These are phyloP conservation scores for Proterorhinus semilunaris DNA, from an alignment of 2,113 vertebrate species.

Conservation along the genomic window DNA sequence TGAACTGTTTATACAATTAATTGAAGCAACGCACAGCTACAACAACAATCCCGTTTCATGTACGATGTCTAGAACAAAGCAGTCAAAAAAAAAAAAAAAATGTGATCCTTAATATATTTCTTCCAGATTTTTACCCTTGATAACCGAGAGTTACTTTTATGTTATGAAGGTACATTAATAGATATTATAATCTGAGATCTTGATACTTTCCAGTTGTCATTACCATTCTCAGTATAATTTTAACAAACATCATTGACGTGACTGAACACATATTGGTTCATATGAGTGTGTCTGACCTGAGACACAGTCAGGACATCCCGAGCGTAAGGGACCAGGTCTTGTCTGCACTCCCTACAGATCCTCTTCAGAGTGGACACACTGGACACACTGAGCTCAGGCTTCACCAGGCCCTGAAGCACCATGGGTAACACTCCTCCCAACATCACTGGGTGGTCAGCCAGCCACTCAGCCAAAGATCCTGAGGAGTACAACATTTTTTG, in stretches of 20 bases:
- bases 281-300: constrained; percentile 78
- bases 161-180: no score
- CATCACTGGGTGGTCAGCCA: constrained; percentile 96
- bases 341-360: constrained; percentile 95
- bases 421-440: constrained; percentile 88
- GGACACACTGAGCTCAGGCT: constrained; percentile 91
- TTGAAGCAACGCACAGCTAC: no score
- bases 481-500: neutral
- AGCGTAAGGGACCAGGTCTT: constrained; percentile 85
- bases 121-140: no score
- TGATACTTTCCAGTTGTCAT: no score
- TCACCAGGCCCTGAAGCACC: constrained; percentile 89
- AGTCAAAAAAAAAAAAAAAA: no score
- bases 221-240: no score
- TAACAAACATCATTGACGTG: neutral
- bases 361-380: constrained; percentile 96
- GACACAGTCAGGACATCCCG: constrained; percentile 90
- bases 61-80: no score
- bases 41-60: no score
- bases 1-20: no score
- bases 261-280: neutral
- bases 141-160: no score
- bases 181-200: no score
- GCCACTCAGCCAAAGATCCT: constrained; percentile 96
- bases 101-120: no score